phyloP scores from a whole-genome alignment of 2,113 vertebrate species.

The Reinhardtius hippoglossoides region DNA sequence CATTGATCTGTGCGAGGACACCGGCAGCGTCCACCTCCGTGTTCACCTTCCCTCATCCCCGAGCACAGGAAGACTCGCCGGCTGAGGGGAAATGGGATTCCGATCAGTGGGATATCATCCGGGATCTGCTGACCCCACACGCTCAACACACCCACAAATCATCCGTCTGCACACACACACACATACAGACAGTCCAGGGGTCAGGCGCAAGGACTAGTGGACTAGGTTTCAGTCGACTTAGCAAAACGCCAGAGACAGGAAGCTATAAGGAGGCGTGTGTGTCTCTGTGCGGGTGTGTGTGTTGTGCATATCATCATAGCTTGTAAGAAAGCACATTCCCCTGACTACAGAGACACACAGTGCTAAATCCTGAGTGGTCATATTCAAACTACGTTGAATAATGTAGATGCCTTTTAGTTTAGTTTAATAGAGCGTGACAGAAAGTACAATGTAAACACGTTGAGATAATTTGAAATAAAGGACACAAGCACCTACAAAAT shows the following conservation, averaged over 20 bases:
- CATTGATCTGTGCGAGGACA: constrained; percentile 67
- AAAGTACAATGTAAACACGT: constrained; percentile 21
- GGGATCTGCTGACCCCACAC: constrained; percentile 73
- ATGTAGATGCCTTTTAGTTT: constrained; percentile 3
- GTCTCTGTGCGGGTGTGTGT: constrained; percentile 20
- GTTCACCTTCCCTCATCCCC: constrained; percentile 44
- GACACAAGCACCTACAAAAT: constrained; percentile 20
- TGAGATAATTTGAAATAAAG: constrained; percentile 8
- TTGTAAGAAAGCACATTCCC: constrained; percentile 28
- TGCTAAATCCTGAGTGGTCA: constrained; percentile 16
- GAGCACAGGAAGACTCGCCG: constrained; percentile 64
- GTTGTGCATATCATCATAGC: constrained; percentile 31
- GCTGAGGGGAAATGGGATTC: constrained; percentile 78
- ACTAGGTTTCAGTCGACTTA: constrained; percentile 78
- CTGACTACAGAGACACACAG: constrained; percentile 11
- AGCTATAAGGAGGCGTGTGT: constrained; percentile 45
- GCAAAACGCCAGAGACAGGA: constrained; percentile 72
- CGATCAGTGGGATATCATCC: constrained; percentile 76
- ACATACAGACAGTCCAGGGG: constrained; percentile 63
- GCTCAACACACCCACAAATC: constrained; percentile 62
- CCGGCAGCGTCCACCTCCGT: constrained; percentile 33
- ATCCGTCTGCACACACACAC: constrained; percentile 46
- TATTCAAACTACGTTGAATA: constrained; percentile 8
- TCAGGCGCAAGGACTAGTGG: constrained; percentile 80
- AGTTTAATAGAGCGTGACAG: constrained; percentile 7